Base-by-base conservation (phyloP, 2,888 invertebrate species). In the Chironomus riparius region DNA sequence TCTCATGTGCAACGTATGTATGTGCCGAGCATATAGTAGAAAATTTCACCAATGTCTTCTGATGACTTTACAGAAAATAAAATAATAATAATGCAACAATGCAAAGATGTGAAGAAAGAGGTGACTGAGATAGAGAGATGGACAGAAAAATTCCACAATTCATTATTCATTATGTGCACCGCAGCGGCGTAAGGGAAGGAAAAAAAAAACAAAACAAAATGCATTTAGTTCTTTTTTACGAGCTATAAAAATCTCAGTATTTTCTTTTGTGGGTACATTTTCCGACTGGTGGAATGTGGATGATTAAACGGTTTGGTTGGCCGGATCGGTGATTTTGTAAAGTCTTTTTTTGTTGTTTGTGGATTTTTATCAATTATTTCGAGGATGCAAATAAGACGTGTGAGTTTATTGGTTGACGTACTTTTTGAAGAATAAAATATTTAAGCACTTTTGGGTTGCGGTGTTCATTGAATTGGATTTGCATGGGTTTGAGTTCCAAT, bases 181-280 rank as follows among this genome's bases (percentile, higher is more conserved):
- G 56, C 56, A 56, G n/a, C 56, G 15, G 56, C 15, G 56, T 56
- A 56, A 24, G 21, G 21, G 24, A 65, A 24, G 56, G 56, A 56
- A 15, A 28, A 56, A n/a, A 18, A 56, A 15, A 18, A 18, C 15
- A 18, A n/a, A 24, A 65, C 24, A 24, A 65, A 65, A 24, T 65
- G 65, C 65, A 65, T 65, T 65, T 65, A 65, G 21, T 65, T 65
- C 65, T 65, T 65, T 56, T 56, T 56, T 56, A 56, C 18, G 38
- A 56, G 56, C 56, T 56, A 56, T 56, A 56, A 56, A 56, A 56
- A n/a, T 56, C 18, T 56, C 50, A n/a, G 5, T 56, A 15, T 56
- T 18, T 56, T 18, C 15, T 56, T 56, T 15, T 56, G 56, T 56
- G 15, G 56, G 4, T 18, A 56, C 56, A 56, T 15, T 56, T 15